Evolutionary conservation across 2,888 invertebrate species (phyloP), one percentile per base, ranked within the genome.

Genomic region (Ptychoptera albimana): DNA sequence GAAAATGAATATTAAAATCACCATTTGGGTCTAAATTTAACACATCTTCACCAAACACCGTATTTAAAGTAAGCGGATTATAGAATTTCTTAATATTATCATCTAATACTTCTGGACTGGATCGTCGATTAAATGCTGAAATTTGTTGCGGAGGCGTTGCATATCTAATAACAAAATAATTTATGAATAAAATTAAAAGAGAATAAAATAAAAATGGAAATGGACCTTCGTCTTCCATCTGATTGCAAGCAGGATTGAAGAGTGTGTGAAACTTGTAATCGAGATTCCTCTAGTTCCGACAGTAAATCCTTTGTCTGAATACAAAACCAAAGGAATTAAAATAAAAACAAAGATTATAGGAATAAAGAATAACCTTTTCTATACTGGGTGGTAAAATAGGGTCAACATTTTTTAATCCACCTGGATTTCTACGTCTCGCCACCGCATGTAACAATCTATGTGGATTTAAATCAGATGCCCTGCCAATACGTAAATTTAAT

Each of bases 61-160:
- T 68, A 49, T 81, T 75, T 39, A 70, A 70, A 41, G 78, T 73
- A 0, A 74, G 71, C 60, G 23, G 23, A 23, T 75, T 73, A 1
- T 75, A 64, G 78, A 79, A 79, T 37, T 70, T 70, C 0, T 73
- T 73, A 35, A 71, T 72, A 2, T 70, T 72, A 5, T 72, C 69
- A 8, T 67, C 70, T 0, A 73, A 64, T 37, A 69, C 64, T 59
- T 86, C 86, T 0, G 87, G 82, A 36, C 74, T 67, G 1, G 85
- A 82, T 48, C 84, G 69, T 37, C 84, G 73, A 62, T 94, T 93
- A 54, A 86, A 87, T 1, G 85, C 84, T 1, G 88, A 82, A 43
- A 89, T 84, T 68, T 89, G 88, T 55, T 89, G 86, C 0, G 88
- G 86, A 1, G 89, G 87, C 1, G 89, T 89, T 0, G 87, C 87